Evolutionary conservation across 2,797 vertebrate genomes (phyloP), one percentile per base, ranked within the genome.

Genomic region (Cynodonichthys magdalenae): DNA sequence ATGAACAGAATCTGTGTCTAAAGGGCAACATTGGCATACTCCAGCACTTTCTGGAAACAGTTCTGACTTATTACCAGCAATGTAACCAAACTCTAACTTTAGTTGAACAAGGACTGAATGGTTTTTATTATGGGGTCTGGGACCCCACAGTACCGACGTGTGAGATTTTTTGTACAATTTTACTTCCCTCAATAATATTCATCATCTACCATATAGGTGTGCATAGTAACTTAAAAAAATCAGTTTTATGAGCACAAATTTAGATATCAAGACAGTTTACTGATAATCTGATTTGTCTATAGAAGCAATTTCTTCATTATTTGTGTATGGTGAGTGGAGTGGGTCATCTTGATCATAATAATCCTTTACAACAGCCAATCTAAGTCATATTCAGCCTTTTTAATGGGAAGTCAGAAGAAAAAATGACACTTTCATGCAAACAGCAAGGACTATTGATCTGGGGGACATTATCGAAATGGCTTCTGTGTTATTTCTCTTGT

Each of bases 391-490:
- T 83, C 78, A 70, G 64, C 19, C 57, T 64, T 75, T 85, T 84
- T 83, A 87, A 83, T 74, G 53, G 19, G 39, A 69, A 39, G 53
- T 53, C 6, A 2, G 24, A 24, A 24, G 1, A 42, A 31, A 59
- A 80, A 88, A 79, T 79, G 61, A 80, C 64, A 80, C 77, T 63
- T 83, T 82, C 61, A 67, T 72, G 46, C 66, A 80, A 73, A 88
- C 84, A 88, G 82, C 69, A 73, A 74, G 47, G 64, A 17, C 80
- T 81, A 88, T 88, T 88, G 85, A 91, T 87, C 80, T 53, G 65
- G 67, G 75, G 74, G 65, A 73, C 78, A 72, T 87, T 71, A 85
- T 82, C 84, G 48, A 76, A 80, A 82, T 79, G 75, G 81, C 73
- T 84, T 71, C 49, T 84, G 66, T 64, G 75, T 90, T 82, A 79